Base-by-base conservation (phyloP, 2,113 vertebrate genomes). In the Eidolon helvum region DNA sequence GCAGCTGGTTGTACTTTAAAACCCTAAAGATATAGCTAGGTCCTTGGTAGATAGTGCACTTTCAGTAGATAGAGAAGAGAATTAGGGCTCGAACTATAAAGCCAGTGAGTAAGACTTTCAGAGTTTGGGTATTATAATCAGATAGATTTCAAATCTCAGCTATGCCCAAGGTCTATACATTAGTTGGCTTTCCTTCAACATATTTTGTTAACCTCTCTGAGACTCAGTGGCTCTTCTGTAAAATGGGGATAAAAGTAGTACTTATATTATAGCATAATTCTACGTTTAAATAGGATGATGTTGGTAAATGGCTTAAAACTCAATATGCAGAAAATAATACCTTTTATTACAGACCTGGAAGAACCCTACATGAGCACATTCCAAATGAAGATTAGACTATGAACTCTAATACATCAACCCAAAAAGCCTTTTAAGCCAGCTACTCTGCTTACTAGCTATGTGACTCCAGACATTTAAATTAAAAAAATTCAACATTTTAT, bases 1-100 rank as follows among this genome's bases (percentile, higher is more conserved):
- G 82, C 84, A 83, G 87, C 86, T 83, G 91, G 82, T 21, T 82
- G 74, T 40, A 33, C 80, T 93, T 72, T 72, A 68, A 91, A 86
- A 93, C 59, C 92, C 87, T 69, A 69, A 91, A 93, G 95, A 94
- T 93, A 96, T 5, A 40, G 53, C 18, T 22, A 16, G 75, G 33
- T 88, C 65, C 79, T 85, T 40, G 75, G 35, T 77, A 38, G 84
- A 72, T 66, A 66, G 4, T 43, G 50, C 38, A 24, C 82, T 80
- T 94, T 55, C 84, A 84, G 38, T 4, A 26, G 18, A 35, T 19
- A 69, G 45, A 69, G 75, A n/a, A 92, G 71, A 85, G 71, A 91
- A 82, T 53, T 30, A 24, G 79, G 78, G 50, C 38, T 87, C 53
- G 10, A 88, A 50, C 30, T 66, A 53, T 4, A 74, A 43, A 94